Evolutionary conservation across 2,888 invertebrate species (phyloP).

Genomic region (Cybosia mesomella): DNA sequence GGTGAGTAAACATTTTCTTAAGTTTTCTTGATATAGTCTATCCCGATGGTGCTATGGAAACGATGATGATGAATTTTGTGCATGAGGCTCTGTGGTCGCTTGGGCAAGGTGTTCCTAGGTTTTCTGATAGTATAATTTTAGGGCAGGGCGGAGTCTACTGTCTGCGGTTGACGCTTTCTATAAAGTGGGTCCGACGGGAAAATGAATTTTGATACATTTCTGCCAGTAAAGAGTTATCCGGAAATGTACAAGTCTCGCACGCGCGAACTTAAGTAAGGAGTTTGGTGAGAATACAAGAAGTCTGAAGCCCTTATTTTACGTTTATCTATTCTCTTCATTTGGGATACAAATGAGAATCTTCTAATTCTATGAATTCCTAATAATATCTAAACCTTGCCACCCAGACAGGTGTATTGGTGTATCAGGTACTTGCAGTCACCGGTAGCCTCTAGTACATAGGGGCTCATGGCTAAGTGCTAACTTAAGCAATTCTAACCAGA

Average conservation of each 20-base stretch:
- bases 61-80: not conserved
- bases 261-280: not conserved
- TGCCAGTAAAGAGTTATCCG: not conserved
- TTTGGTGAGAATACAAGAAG: not conserved
- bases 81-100: not conserved
- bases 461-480: too few species aligned
- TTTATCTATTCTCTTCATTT: not conserved
- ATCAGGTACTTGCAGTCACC: too few species aligned
- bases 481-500: too few species aligned
- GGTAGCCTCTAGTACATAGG: too few species aligned
- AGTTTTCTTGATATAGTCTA: not conserved
- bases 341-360: too few species aligned
- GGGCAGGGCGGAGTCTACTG: not conserved
- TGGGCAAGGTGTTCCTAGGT: not conserved
- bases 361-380: not conserved
- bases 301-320: too few species aligned
- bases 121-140: not conserved
- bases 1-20: conserved; percentile 66
- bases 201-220: not conserved
- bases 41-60: too few species aligned
- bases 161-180: not conserved
- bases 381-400: not conserved
- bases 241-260: not conserved
- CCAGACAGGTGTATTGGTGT: not conserved
- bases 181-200: not conserved